phyloP scores from a whole-genome alignment of 1,140 invertebrate species.

The Adelges cooleyi region DNA sequence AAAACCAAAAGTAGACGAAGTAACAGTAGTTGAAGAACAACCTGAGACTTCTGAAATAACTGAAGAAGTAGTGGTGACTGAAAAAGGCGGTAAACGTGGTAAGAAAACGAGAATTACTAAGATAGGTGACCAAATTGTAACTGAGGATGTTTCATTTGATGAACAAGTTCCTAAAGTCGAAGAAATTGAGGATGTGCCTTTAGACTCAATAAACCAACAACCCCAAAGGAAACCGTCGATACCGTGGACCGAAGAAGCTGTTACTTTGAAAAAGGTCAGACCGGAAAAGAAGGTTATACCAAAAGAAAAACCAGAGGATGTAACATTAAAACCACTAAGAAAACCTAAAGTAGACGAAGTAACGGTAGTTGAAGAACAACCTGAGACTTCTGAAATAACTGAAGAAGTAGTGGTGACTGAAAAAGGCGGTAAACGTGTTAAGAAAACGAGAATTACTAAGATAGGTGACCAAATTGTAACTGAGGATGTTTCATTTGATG shows the following conservation, averaged over 20 bases:
- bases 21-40: neutral
- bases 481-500: neutral
- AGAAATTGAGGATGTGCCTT: no score
- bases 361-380: neutral
- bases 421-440: no score
- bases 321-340: constrained; percentile 33
- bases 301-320: constrained; percentile 38
- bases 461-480: neutral
- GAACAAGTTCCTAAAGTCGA: neutral
- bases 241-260: constrained; percentile 30
- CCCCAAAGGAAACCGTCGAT: constrained; percentile 3
- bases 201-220: neutral
- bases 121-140: neutral
- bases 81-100: neutral
- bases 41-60: neutral
- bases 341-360: neutral
- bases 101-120: neutral
- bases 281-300: constrained; percentile 34
- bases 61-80: neutral
- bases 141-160: neutral
- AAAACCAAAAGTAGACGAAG: neutral
- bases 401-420: neutral
- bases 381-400: neutral
- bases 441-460: neutral
- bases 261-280: constrained; percentile 33